phyloP scores from a whole-genome alignment of 2,797 vertebrate species.

The Oryzias sinensis region DNA sequence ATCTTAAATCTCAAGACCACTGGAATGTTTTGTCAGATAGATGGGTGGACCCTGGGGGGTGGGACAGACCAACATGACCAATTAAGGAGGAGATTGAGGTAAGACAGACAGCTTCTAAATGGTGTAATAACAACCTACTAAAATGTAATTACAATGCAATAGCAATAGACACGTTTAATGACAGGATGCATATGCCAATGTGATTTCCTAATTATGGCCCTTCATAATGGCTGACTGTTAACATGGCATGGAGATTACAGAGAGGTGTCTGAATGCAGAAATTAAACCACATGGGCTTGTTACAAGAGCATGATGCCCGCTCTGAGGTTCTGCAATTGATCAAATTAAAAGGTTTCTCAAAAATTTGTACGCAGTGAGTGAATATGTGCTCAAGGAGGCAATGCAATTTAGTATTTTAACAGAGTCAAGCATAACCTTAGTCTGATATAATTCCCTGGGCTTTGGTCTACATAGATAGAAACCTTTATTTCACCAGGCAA shows the following conservation, averaged over 20 bases:
- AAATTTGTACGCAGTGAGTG: not conserved
- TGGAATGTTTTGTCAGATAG: constrained; percentile 73
- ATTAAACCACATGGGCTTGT: constrained; percentile 66
- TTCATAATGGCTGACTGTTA: constrained; percentile 73
- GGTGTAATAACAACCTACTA: constrained; percentile 77
- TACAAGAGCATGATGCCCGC: constrained; percentile 37
- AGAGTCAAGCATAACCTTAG: not conserved
- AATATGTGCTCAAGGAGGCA: constrained; percentile 7
- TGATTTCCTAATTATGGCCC: constrained; percentile 75
- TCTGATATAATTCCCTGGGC: not conserved
- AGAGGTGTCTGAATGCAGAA: constrained; percentile 73
- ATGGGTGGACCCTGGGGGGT: constrained; percentile 60
- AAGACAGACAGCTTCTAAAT: constrained; percentile 76
- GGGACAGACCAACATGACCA: constrained; percentile 75
- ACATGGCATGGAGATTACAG: constrained; percentile 77
- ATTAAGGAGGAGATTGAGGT: constrained; percentile 82
- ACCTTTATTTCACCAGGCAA: too few relatives aligned
- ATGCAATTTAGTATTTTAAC: not conserved
- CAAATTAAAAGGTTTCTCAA: not conserved
- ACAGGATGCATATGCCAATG: constrained; percentile 73
- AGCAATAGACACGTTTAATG: constrained; percentile 78
- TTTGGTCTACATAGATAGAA: not conserved
- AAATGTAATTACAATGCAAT: constrained; percentile 79
- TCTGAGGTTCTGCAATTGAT: constrained; percentile 45
- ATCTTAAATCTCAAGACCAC: constrained; percentile 71